phyloP scores from a whole-genome alignment of 2,113 vertebrate genomes.

The Saccopteryx bilineata region DNA sequence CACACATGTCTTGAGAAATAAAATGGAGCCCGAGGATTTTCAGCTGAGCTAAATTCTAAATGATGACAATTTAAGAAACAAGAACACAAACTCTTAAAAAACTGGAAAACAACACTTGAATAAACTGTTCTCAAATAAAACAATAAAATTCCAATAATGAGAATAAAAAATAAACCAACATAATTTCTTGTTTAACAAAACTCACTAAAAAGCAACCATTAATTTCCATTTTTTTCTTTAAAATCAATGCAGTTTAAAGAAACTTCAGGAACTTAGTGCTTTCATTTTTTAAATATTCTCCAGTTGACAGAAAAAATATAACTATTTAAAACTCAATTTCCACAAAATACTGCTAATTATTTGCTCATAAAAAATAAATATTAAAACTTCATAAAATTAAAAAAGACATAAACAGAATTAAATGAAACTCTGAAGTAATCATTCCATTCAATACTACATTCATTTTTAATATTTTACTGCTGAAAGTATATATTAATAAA shows the following conservation, averaged over 20 bases:
- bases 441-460: slow-evolving; percentile 19
- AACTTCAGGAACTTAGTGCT: background rate
- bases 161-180: background rate
- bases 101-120: background rate
- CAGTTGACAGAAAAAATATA: background rate
- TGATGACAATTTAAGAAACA: background rate
- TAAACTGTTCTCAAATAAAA: background rate
- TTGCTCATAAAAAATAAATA: slow-evolving; percentile 46
- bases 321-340: slow-evolving; percentile 37
- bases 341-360: background rate
- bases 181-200: slow-evolving; percentile 13
- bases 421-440: background rate
- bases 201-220: background rate
- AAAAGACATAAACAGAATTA: background rate
- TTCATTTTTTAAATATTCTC: background rate
- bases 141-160: slow-evolving; percentile 10
- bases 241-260: background rate
- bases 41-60: background rate
- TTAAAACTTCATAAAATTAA: background rate
- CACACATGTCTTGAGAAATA: background rate
- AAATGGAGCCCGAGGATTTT: background rate
- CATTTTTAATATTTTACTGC: slow-evolving; percentile 32
- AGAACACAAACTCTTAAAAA: slow-evolving; percentile 27
- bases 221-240: background rate
- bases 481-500: background rate